These are phyloP conservation scores for Cynaeus angustus DNA, from an alignment of 2,888 invertebrate genomes.

Conservation along the genomic window DNA sequence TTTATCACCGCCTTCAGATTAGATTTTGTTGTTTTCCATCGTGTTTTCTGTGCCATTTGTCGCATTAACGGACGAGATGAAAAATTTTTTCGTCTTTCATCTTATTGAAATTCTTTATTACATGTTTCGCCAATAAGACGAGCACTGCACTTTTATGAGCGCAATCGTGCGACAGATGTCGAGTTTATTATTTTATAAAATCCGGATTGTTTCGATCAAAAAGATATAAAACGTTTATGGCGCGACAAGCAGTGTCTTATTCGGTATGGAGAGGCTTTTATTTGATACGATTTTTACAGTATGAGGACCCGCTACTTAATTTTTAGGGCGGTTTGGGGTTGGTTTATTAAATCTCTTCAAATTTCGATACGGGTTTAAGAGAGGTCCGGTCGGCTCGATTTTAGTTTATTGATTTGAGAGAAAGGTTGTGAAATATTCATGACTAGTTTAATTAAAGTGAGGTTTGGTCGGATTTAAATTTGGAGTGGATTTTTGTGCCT, in stretches of 20 bases:
- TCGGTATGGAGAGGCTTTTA: slow-evolving; percentile 39
- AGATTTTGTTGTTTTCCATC: slow-evolving; percentile 64
- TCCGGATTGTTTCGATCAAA: slow-evolving; percentile 59
- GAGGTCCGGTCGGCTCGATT: slow-evolving; percentile 14
- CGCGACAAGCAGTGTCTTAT: slow-evolving; percentile 47
- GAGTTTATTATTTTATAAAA: slow-evolving; percentile 61
- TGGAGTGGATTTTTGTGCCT: no score
- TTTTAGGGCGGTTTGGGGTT: slow-evolving; percentile 19
- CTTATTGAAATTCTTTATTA: slow-evolving; percentile 33
- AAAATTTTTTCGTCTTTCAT: slow-evolving; percentile 14
- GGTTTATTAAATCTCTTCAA: slow-evolving; percentile 26
- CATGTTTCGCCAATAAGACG: slow-evolving; percentile 43
- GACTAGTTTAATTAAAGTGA: slow-evolving; percentile 9
- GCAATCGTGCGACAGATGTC: slow-evolving; percentile 62
- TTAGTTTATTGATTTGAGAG: background rate
- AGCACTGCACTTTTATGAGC: slow-evolving; percentile 57
- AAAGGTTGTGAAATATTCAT: slow-evolving; percentile 10
- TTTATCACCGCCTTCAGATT: slow-evolving; percentile 65
- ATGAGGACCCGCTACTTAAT: slow-evolving; percentile 6
- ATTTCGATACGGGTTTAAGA: slow-evolving; percentile 6
- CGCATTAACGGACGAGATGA: slow-evolving; percentile 13
- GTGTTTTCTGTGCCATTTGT: slow-evolving; percentile 55
- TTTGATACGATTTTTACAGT: slow-evolving; percentile 25
- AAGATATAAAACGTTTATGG: slow-evolving; percentile 58
- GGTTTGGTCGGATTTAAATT: background rate